Percentiles rank a stretch among this genome's conserved stretches.
Conservation (phyloP, 37 sponge, comb jelly and placozoan genomes). For the Sycon ciliatum region DNA sequence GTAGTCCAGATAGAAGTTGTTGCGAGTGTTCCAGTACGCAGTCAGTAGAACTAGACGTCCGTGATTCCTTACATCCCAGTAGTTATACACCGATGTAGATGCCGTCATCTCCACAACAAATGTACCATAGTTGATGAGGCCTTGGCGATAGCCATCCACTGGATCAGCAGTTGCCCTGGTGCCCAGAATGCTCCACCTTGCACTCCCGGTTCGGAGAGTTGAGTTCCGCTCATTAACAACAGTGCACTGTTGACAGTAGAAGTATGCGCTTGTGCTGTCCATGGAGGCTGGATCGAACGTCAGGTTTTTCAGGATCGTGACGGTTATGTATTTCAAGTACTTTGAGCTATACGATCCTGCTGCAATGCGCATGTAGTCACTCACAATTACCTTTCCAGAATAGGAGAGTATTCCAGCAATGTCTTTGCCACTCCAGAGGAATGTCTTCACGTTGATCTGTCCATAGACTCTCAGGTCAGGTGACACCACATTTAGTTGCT, state of each 20-base stretch:
- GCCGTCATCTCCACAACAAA: neutral
- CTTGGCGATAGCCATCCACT: neutral
- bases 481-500: too few species aligned
- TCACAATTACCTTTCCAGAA: neutral
- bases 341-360: neutral
- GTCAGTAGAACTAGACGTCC: neutral
- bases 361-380: neutral
- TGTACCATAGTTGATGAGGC: neutral
- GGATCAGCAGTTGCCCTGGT: neutral
- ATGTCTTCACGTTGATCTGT: neutral
- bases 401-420: neutral
- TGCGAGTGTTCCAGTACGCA: too few species aligned
- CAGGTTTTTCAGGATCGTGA: neutral
- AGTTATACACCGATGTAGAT: neutral
- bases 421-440: neutral
- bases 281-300: constrained; percentile 1
- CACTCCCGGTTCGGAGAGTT: neutral
- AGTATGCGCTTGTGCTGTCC: neutral
- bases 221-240: neutral
- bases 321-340: neutral
- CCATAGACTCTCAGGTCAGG: neutral
- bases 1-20: too few species aligned
- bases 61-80: neutral
- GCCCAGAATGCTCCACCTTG: neutral
- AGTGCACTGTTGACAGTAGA: neutral